phyloP scores from a whole-genome alignment of 2,888 invertebrate genomes.

The Crioceris asparagi region DNA sequence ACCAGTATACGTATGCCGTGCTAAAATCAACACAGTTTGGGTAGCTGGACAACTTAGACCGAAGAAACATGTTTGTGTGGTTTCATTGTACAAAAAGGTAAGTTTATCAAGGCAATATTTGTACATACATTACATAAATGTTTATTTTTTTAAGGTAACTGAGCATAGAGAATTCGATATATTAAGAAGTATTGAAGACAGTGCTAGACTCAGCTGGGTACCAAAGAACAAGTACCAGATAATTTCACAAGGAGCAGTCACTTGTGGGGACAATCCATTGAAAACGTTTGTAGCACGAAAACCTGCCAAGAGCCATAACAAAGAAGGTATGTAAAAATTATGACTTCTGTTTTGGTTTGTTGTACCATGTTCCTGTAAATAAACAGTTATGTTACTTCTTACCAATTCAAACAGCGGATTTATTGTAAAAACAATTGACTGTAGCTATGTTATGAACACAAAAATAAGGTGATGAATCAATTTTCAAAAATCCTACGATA shows the following conservation, averaged over 20 bases:
- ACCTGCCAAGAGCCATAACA: constrained; percentile 23
- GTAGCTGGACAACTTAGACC: constrained; percentile 56
- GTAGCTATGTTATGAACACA: too few species aligned
- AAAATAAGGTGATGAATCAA: too few species aligned
- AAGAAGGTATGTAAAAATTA: constrained; percentile 18
- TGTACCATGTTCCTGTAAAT: too few species aligned
- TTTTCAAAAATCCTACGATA: too few species aligned
- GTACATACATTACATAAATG: background rate
- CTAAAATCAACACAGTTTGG: constrained; percentile 59
- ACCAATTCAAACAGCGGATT: too few species aligned
- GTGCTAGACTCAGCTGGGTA: constrained; percentile 66
- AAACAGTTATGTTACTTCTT: too few species aligned
- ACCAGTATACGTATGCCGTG: constrained; percentile 63
- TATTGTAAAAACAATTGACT: too few species aligned
- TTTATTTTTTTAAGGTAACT: constrained; percentile 4
- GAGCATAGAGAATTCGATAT: constrained; percentile 53
- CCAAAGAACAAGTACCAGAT: constrained; percentile 59
- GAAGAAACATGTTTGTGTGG: constrained; percentile 51
- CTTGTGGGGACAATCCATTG: constrained; percentile 39
- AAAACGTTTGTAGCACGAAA: constrained; percentile 32
- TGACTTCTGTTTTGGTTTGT: too few species aligned
- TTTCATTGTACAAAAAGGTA: constrained; percentile 45
- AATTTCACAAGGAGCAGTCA: constrained; percentile 59
- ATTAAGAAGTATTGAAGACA: constrained; percentile 65
- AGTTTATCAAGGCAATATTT: constrained; percentile 29